Percentiles rank a stretch among this genome's conserved stretches.
Evolutionary conservation across 2,888 invertebrate species (phyloP).

Genomic region (Sericinus montela): DNA sequence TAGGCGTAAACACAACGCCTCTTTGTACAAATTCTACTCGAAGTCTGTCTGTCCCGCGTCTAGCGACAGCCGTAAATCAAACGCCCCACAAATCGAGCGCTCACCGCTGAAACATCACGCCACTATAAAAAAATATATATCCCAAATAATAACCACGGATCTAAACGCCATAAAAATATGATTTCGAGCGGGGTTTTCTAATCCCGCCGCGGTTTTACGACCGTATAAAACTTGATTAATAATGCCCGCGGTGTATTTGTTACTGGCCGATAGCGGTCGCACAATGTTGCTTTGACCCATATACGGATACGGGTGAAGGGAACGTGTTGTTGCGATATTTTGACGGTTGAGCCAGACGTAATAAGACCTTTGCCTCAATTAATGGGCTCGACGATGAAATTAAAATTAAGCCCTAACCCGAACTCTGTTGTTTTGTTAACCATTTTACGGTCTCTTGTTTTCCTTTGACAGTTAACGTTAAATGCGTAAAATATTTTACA

Average conservation of each 20-base stretch:
- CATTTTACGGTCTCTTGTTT: too few species aligned
- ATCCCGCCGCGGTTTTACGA: conserved; percentile 72
- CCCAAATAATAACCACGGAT: conserved; percentile 68
- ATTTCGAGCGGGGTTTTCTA: conserved; percentile 62
- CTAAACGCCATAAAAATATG: conserved; percentile 76
- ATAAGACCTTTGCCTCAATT: conserved; percentile 41
- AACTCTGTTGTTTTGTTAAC: too few species aligned
- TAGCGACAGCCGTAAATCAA: conserved; percentile 66
- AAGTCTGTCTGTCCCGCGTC: conserved; percentile 60
- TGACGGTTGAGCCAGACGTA: conserved; percentile 65
- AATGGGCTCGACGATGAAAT: conserved; percentile 11
- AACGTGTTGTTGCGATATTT: conserved; percentile 50
- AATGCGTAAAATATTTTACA: too few species aligned
- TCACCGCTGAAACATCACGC: conserved; percentile 49
- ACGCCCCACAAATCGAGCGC: conserved; percentile 61
- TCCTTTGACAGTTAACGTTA: too few species aligned
- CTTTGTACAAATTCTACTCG: conserved; percentile 34
- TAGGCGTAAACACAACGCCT: conserved; percentile 36
- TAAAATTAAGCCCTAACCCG: neutral
- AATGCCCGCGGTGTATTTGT: conserved; percentile 47
- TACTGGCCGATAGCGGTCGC: conserved; percentile 43
- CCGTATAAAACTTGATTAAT: conserved; percentile 74
- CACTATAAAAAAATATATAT: conserved; percentile 58
- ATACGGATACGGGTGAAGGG: too few species aligned
- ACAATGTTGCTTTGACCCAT: conserved; percentile 73